Conservation (phyloP, 2,797 vertebrate species). For the Arnoldichthys spilopterus region DNA sequence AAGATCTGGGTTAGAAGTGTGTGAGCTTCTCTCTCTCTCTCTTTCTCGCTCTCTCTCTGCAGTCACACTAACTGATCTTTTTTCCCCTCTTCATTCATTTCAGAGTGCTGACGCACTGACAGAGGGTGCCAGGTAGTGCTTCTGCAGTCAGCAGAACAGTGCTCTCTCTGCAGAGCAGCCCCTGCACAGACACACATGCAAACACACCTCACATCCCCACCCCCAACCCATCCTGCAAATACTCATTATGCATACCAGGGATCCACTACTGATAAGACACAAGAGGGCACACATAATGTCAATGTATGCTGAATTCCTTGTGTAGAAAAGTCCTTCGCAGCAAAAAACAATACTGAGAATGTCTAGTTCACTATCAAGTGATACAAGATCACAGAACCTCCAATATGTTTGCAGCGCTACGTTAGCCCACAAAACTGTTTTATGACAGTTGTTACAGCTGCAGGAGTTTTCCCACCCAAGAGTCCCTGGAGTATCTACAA, state of each 20-base stretch:
- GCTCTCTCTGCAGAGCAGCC: slow-evolving; percentile 77
- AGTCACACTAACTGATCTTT: slow-evolving; percentile 79
- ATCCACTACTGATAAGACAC: slow-evolving; percentile 65
- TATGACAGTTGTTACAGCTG: slow-evolving; percentile 45
- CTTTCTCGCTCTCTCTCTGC: slow-evolving; percentile 65
- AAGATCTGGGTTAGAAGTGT: slow-evolving; percentile 67
- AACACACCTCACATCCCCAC: neutral
- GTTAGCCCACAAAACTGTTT: slow-evolving; percentile 21
- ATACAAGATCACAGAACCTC: neutral
- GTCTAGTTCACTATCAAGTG: slow-evolving; percentile 46
- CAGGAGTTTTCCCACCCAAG: slow-evolving; percentile 35
- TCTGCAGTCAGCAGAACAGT: slow-evolving; percentile 85
- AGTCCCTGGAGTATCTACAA: slow-evolving; percentile 23
- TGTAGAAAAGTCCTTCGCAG: slow-evolving; percentile 40
- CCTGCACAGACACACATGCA: neutral
- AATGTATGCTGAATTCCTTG: neutral
- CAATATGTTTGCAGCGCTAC: slow-evolving; percentile 27
- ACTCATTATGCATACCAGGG: slow-evolving; percentile 76
- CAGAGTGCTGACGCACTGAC: slow-evolving; percentile 85
- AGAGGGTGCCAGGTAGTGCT: slow-evolving; percentile 83
- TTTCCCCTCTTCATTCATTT: slow-evolving; percentile 83
- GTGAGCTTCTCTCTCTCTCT: slow-evolving; percentile 24
- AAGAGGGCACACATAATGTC: slow-evolving; percentile 27
- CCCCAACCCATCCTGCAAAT: slow-evolving; percentile 71
- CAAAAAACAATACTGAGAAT: slow-evolving; percentile 55